phyloP scores from a whole-genome alignment of 1,140 invertebrate species.

The Zaprionus taronus region DNA sequence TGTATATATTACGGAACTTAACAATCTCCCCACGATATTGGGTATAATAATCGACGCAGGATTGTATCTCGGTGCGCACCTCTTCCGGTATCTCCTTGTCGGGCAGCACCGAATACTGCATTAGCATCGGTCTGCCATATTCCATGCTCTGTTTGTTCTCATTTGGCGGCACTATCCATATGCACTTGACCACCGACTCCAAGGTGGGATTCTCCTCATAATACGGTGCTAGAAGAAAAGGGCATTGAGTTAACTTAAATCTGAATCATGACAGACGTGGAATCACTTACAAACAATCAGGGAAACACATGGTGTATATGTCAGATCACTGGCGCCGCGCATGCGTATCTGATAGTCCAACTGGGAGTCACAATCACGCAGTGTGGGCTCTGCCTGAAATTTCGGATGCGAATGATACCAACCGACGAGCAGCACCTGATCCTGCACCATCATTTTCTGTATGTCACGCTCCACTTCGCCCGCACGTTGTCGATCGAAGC shows the following conservation, averaged over 20 bases:
- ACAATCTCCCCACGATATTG: slow-evolving; percentile 90
- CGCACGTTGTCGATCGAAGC: slow-evolving; percentile 90
- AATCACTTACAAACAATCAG: slow-evolving; percentile 93
- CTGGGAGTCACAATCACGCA: slow-evolving; percentile 96
- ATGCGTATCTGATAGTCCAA: slow-evolving; percentile 97
- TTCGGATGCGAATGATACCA: slow-evolving; percentile 99
- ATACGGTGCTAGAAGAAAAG: slow-evolving; percentile 91
- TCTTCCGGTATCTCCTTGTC: slow-evolving; percentile 93
- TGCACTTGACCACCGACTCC: slow-evolving; percentile 93
- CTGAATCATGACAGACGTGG: neutral
- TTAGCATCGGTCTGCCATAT: slow-evolving; percentile 95
- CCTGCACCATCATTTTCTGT: slow-evolving; percentile 91
- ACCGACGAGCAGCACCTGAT: slow-evolving; percentile 93
- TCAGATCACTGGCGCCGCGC: slow-evolving; percentile 94
- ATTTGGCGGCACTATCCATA: slow-evolving; percentile 97
- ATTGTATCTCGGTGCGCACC: slow-evolving; percentile 93
- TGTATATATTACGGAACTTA: slow-evolving; percentile 91
- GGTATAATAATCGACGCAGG: slow-evolving; percentile 93
- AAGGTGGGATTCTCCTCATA: slow-evolving; percentile 91
- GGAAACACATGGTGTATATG: slow-evolving; percentile 96
- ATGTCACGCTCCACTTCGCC: slow-evolving; percentile 92
- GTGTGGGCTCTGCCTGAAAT: slow-evolving; percentile 93
- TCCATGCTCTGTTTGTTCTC: slow-evolving; percentile 94
- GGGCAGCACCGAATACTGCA: slow-evolving; percentile 93
- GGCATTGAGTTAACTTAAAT: slow-evolving; percentile 36